Evolutionary conservation across 2,113 vertebrate species (phyloP).

Genomic region (Cinclus mexicanus): DNA sequence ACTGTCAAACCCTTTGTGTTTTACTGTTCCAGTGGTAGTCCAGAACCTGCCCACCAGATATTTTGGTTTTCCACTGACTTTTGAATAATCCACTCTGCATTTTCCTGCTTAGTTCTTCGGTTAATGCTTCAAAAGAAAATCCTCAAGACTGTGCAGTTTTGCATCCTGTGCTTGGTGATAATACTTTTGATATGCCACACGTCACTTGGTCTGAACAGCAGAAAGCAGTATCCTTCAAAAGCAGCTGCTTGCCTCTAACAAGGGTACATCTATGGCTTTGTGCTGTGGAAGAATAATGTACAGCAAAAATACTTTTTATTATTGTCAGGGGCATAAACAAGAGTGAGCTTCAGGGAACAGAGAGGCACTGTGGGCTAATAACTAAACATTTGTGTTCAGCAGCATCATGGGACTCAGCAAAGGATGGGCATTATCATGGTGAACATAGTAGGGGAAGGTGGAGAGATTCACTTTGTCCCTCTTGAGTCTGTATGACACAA

Average conservation of each 20-base stretch:
- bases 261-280: neutral
- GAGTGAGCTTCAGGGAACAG: neutral
- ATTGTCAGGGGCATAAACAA: neutral
- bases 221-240: neutral
- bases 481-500: neutral
- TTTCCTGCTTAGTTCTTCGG: neutral
- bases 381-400: neutral
- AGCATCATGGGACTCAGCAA: neutral
- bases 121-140: neutral
- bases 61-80: neutral
- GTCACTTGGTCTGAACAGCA: neutral
- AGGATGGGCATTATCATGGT: neutral
- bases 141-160: neutral
- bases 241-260: neutral
- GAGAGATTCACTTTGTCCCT: neutral
- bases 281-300: neutral
- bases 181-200: accelerated
- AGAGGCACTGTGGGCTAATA: neutral
- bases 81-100: neutral
- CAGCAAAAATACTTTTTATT: neutral
- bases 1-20: neutral
- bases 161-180: neutral
- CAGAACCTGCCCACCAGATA: neutral
- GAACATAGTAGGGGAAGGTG: neutral
- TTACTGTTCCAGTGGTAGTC: neutral